phyloP scores from a whole-genome alignment of 1,140 invertebrate species.

The Leptopilina boulardi region DNA sequence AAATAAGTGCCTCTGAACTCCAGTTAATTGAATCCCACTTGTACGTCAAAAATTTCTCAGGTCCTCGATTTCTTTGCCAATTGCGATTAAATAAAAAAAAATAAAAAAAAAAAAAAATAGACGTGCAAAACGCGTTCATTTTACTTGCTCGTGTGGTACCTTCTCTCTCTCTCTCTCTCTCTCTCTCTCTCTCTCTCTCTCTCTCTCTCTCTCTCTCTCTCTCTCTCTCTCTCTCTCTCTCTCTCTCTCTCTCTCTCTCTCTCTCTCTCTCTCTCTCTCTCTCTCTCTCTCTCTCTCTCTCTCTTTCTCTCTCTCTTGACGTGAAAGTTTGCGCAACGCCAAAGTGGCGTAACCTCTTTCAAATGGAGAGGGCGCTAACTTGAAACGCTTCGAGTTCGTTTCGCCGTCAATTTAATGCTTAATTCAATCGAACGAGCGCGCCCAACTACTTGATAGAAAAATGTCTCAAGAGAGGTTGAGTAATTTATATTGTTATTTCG shows the following conservation, averaged over 20 bases:
- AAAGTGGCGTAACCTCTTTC: slow-evolving; percentile 23
- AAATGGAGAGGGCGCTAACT: background rate
- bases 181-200: too few relatives aligned
- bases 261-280: too few relatives aligned
- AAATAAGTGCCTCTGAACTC: background rate
- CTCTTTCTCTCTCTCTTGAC: too few relatives aligned
- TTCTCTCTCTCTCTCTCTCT: too few relatives aligned
- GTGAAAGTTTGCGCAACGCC: slow-evolving; percentile 19
- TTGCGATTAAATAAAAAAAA: background rate
- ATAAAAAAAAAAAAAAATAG: too few relatives aligned
- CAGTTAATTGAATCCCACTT: slow-evolving; percentile 14
- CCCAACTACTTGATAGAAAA: slow-evolving; percentile 4
- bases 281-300: too few relatives aligned
- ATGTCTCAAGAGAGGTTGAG: slow-evolving; percentile 14
- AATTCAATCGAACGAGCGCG: slow-evolving; percentile 14
- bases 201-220: too few relatives aligned
- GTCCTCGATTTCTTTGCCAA: slow-evolving; percentile 8
- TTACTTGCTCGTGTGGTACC: too few relatives aligned
- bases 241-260: too few relatives aligned
- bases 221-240: too few relatives aligned
- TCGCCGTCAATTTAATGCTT: slow-evolving; percentile 25
- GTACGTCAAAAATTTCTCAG: slow-evolving; percentile 7
- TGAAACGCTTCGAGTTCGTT: slow-evolving; percentile 4
- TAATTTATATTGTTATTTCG: slow-evolving; percentile 32
- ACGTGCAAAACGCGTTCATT: slow-evolving; percentile 14